Conservation (phyloP, 2,888 invertebrate species). For the Octodonta nipae region DNA sequence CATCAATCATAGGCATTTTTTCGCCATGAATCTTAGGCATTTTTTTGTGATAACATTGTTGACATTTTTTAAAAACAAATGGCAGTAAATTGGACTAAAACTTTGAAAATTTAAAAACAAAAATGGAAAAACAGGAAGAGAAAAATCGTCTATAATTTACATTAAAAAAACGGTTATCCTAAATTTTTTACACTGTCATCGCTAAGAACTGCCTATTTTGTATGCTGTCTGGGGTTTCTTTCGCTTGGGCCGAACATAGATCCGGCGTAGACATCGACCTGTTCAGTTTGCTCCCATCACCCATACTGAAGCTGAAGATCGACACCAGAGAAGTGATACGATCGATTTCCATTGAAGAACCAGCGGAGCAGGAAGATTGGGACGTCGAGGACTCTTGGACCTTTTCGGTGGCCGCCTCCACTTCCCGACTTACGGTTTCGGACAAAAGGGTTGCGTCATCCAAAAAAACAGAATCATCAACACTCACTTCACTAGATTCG, state of each 20-base stretch:
- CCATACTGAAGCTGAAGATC: conserved; percentile 43
- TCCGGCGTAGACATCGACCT: conserved; percentile 41
- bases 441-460: conserved; percentile 32
- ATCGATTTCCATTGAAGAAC: conserved; percentile 43
- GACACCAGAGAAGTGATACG: conserved; percentile 45
- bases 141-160: too few relatives aligned
- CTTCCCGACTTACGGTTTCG: conserved; percentile 28
- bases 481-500: conserved; percentile 20
- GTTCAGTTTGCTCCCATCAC: conserved; percentile 27
- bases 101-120: too few relatives aligned
- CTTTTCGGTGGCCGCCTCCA: conserved; percentile 13
- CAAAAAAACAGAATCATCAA: conserved; percentile 36
- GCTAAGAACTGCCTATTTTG: conserved; percentile 41
- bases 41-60: too few relatives aligned
- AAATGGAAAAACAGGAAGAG: too few relatives aligned
- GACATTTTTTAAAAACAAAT: too few relatives aligned
- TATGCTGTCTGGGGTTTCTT: conserved; percentile 33
- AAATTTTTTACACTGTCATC: conserved; percentile 43
- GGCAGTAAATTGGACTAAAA: too few relatives aligned
- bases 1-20: too few relatives aligned
- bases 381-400: conserved; percentile 4
- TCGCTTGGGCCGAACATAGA: conserved; percentile 42
- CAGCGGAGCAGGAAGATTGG: conserved; percentile 21
- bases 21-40: too few relatives aligned
- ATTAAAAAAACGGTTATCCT: too few relatives aligned